phyloP scores from a whole-genome alignment of 2,113 vertebrate species.

The Camelus dromedarius region DNA sequence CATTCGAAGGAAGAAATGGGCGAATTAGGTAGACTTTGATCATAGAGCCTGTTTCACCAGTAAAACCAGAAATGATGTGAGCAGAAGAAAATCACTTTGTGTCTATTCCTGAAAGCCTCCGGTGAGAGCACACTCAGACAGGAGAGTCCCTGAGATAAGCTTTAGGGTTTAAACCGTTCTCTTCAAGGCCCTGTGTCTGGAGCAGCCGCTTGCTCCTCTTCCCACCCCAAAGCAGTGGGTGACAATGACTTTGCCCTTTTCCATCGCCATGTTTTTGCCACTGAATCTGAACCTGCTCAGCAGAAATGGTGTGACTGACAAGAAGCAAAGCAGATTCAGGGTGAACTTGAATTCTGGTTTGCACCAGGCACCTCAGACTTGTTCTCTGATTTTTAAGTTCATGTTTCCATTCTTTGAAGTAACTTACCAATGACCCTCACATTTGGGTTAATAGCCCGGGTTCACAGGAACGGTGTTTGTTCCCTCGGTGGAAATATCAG shows the following conservation, averaged over 20 bases:
- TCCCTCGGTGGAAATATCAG: background rate
- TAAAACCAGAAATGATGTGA: background rate
- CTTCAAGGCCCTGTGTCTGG: background rate
- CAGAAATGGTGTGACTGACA: too few species aligned
- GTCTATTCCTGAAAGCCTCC: accelerated
- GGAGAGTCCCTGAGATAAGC: background rate
- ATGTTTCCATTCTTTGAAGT: background rate
- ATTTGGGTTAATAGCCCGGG: conserved; percentile 21
- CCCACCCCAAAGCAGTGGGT: background rate
- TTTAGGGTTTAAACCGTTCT: background rate
- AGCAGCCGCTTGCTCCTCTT: background rate
- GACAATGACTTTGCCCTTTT: background rate
- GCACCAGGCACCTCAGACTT: background rate
- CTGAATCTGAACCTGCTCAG: background rate
- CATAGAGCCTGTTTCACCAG: background rate
- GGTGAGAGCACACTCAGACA: accelerated
- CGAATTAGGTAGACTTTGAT: background rate
- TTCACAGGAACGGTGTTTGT: background rate
- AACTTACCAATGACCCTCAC: background rate
- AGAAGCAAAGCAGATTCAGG: accelerated
- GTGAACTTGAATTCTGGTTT: background rate
- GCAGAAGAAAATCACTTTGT: background rate
- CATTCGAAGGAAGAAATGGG: background rate
- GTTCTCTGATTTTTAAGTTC: background rate
- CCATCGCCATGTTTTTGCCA: background rate